Evolutionary conservation across 2,113 vertebrate genomes (phyloP), one percentile per base, ranked within the genome.

Genomic region (Casuarius casuarius): DNA sequence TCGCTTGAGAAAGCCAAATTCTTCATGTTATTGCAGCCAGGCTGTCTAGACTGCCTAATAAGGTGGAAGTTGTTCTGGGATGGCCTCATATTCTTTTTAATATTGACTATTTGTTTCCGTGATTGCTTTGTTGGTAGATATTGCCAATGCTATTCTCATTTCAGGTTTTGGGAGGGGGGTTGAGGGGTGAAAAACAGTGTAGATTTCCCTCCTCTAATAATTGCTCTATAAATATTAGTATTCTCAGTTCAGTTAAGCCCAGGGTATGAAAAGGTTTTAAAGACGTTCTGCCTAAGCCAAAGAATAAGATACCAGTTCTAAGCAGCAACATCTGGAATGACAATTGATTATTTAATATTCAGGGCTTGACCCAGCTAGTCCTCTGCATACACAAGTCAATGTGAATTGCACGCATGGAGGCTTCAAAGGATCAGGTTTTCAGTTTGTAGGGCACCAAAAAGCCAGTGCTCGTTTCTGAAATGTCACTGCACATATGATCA

Each of bases 1-100:
- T 46, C 65, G 7, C 58, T 82, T 52, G 28, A 29, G 67, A 94
- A 91, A 93, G 65, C 28, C 70, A 77, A 92, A 89, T 94, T 89
- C 54, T 92, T 89, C 44, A 46, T 49, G n/a, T 85, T 80, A 67
- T 59, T 94, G 70, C 71, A 21, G 7, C 71, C 84, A 82, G 56
- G n/a, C 40, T 89, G 71, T 95, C 92, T 91, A 95, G 91, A 93
- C 80, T 91, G 67, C 22, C 51, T 96, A 87, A 95, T 92, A 89
- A 93, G 65, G 49, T 73, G 38, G 28, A 68, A 65, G 46, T 54
- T 87, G 42, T 82, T 94, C 89, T 87, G 40, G 19, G 74, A 79
- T 71, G 71, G 70, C 33, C 80, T 95, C 59, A 71, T 92, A 74
- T 71, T 92, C 68, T 79, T 92, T 96, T 87, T 89, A 92, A 91